Evolutionary conservation across 2,113 vertebrate genomes (phyloP).

Genomic region (Atherinomorus stipes): DNA sequence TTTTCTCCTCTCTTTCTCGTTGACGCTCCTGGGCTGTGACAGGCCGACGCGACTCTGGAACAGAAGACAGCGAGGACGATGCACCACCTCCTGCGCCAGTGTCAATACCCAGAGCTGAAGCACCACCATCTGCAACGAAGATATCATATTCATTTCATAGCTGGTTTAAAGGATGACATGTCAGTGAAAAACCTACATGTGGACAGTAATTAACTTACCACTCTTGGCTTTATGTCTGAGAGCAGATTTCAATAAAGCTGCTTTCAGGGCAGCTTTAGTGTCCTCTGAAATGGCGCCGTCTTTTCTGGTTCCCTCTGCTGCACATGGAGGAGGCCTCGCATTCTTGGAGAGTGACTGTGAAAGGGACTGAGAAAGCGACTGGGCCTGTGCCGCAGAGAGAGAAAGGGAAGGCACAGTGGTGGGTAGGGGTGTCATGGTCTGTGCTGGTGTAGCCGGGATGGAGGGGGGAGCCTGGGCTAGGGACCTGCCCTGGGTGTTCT

Average conservation of each 20-base stretch:
- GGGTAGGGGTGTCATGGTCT: slow-evolving; percentile 54
- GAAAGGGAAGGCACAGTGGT: slow-evolving; percentile 73
- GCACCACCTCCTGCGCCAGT: slow-evolving; percentile 45
- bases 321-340: slow-evolving; percentile 60
- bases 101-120: slow-evolving; percentile 65
- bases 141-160: slow-evolving; percentile 9
- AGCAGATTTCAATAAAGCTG: slow-evolving; percentile 90
- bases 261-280: slow-evolving; percentile 94
- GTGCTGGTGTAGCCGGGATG: slow-evolving; percentile 48
- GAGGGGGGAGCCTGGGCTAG: slow-evolving; percentile 56
- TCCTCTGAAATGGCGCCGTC: slow-evolving; percentile 94
- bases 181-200: not conserved
- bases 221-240: slow-evolving; percentile 89
- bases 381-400: slow-evolving; percentile 79
- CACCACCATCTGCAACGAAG: slow-evolving; percentile 75
- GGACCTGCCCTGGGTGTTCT: slow-evolving; percentile 54
- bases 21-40: slow-evolving; percentile 94
- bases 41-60: slow-evolving; percentile 83
- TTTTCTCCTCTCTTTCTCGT: slow-evolving; percentile 91
- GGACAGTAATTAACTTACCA: slow-evolving; percentile 77
- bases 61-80: slow-evolving; percentile 57
- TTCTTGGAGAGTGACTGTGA: slow-evolving; percentile 81
- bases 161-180: not conserved
- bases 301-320: slow-evolving; percentile 81
- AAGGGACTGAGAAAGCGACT: slow-evolving; percentile 81